Conservation (phyloP, 2,797 vertebrate genomes). For the Rhincodon typus region DNA sequence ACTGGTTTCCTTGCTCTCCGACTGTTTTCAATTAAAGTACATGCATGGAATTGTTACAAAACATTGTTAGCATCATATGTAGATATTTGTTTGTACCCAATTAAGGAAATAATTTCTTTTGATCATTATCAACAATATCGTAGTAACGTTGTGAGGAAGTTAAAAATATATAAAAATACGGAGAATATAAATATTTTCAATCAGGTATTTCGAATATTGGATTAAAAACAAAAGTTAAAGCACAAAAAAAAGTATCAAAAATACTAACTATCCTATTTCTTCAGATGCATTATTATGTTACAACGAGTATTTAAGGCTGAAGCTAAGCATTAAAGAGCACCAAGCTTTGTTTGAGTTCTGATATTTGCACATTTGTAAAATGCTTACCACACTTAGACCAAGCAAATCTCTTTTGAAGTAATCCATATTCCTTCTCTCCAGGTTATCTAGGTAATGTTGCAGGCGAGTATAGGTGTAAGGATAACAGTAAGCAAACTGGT, state of each 20-base stretch:
- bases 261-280: not conserved
- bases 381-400: slow-evolving; percentile 89
- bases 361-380: not conserved
- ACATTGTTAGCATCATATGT: not conserved
- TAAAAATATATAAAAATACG: not conserved
- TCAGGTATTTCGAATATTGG: not conserved
- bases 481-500: slow-evolving; percentile 95
- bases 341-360: not conserved
- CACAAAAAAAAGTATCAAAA: not conserved
- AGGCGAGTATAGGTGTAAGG: slow-evolving; percentile 93
- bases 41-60: not conserved
- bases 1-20: not conserved
- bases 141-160: not conserved
- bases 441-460: slow-evolving; percentile 84
- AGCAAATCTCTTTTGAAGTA: slow-evolving; percentile 82
- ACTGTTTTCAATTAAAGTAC: not conserved
- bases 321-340: no score
- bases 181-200: not conserved
- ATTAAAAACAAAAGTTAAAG: not conserved
- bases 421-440: slow-evolving; percentile 82
- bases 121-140: not conserved
- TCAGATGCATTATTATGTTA: not conserved
- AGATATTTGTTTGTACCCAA: not conserved
- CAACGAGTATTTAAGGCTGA: not conserved
- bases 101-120: not conserved